Conservation (phyloP, 53 echinoderm and acorn worm genomes). For the Crossaster papposus region DNA sequence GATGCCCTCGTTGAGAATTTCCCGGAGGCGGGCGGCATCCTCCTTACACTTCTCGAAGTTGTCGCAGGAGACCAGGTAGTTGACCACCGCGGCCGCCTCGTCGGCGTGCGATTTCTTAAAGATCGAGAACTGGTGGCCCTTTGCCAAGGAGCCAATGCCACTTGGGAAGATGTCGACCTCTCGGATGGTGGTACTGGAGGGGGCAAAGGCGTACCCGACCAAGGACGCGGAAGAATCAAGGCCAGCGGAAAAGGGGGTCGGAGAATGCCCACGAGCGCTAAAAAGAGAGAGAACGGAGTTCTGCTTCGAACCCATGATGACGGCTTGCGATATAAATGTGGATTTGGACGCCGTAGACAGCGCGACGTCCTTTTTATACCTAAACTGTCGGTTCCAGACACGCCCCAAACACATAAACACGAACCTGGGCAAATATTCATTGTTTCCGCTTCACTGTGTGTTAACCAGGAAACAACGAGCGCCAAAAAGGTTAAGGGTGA, state of each 20-base stretch:
- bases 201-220: not conserved
- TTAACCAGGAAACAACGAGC: no score
- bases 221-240: not conserved
- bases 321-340: no score
- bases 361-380: no score
- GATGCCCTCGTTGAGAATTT: conserved; percentile 65
- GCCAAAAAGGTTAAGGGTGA: no score
- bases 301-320: not conserved
- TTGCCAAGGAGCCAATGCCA: conserved; percentile 44
- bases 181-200: not conserved
- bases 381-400: no score
- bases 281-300: not conserved
- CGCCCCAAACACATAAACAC: no score
- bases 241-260: not conserved
- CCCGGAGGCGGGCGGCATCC: not conserved
- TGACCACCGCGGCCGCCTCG: conserved; percentile 56
- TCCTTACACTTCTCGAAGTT: conserved; percentile 45
- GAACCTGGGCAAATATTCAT: no score
- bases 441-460: no score
- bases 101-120: conserved; percentile 59
- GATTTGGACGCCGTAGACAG: no score
- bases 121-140: conserved; percentile 63
- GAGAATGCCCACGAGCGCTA: not conserved
- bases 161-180: not conserved
- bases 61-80: conserved; percentile 57